These are phyloP conservation scores for Clanis bilineata DNA, from an alignment of 2,888 invertebrate species.

Conservation along the genomic window DNA sequence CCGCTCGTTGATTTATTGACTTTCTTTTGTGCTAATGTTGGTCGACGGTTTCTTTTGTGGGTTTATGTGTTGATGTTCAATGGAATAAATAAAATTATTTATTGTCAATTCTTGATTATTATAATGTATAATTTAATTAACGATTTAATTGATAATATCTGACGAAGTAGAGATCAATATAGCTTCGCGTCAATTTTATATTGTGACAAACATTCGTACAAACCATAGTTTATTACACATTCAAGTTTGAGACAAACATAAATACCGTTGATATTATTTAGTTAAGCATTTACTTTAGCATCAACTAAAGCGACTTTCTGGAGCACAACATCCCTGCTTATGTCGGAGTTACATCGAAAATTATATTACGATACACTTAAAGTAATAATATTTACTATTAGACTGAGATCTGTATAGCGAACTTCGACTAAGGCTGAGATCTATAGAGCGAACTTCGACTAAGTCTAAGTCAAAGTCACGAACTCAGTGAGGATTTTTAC, in stretches of 20 bases:
- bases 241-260: background rate
- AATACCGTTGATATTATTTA: background rate
- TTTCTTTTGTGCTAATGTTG: conserved; percentile 1
- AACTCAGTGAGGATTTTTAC: no score
- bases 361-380: background rate
- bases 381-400: no score
- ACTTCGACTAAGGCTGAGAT: background rate
- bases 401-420: background rate
- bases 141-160: no score
- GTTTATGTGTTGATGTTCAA: background rate
- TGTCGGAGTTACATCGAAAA: background rate
- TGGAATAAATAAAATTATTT: background rate
- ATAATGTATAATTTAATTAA: no score
- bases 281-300: background rate
- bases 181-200: background rate
- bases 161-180: no score
- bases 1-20: conserved; percentile 9
- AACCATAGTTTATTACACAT: background rate
- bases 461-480: no score
- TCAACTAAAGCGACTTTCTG: background rate
- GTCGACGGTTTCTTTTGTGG: background rate
- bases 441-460: no score
- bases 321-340: background rate
- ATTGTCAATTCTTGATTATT: no score
- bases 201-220: background rate